Evolutionary conservation across 2,888 invertebrate genomes (phyloP).

Genomic region (Chloroclystis v-ata): DNA sequence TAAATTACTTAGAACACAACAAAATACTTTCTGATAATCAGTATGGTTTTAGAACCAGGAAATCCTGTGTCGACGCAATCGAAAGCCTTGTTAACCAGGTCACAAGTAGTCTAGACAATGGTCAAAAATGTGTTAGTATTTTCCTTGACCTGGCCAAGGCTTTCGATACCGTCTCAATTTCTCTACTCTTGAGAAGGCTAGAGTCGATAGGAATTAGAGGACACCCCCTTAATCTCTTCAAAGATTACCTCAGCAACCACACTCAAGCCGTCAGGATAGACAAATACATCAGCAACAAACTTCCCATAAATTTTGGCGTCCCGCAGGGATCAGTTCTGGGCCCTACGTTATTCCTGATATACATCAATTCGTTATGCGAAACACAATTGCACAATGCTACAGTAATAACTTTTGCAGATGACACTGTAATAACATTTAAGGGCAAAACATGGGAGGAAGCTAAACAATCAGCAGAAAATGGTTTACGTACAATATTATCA

Average conservation of each 20-base stretch:
- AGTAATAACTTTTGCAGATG: neutral
- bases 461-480: neutral
- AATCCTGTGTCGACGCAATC: too few relatives aligned
- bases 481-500: neutral
- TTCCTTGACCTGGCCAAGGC: too few relatives aligned
- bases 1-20: too few relatives aligned
- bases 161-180: too few relatives aligned
- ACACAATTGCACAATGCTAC: neutral
- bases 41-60: too few relatives aligned
- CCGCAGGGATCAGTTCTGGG: neutral
- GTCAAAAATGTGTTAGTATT: too few relatives aligned
- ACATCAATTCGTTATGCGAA: neutral
- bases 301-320: neutral
- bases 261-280: neutral
- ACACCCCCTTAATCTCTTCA: neutral
- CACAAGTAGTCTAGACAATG: too few relatives aligned
- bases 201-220: neutral
- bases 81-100: too few relatives aligned
- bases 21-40: too few relatives aligned
- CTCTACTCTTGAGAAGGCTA: neutral
- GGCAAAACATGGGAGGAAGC: neutral
- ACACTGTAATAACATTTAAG: neutral
- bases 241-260: neutral
- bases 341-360: neutral
- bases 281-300: neutral